Base-by-base conservation (phyloP, 1,140 invertebrate species). In the Centruroides vittatus region DNA sequence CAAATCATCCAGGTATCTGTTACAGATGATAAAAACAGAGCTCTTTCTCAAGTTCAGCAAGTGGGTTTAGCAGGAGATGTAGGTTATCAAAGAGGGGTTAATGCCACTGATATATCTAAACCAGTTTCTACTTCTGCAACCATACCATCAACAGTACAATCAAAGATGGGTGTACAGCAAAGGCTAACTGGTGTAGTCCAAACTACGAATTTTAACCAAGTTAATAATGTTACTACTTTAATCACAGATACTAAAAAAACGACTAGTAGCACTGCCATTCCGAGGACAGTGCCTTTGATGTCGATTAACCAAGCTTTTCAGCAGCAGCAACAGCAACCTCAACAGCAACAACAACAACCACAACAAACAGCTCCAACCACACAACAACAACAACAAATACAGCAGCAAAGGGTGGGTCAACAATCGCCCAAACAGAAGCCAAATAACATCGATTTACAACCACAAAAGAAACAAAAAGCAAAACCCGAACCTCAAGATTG, bases 401-500 rank as follows among this genome's bases (percentile, higher is more conserved):
- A 66, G 55, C 57, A 59, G 11, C 8, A 51, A 36, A 53, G 23
- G 41, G 12, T 11, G 36, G 53, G 52, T 46, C 61, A 35, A 61
- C 23, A n/a, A 49, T 41, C 46, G n/a, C 36, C n/a, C 35, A 52
- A 56, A 57, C 49, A 58, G 36, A 62, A 60, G 46, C 47, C 34
- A 5, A 36, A 59, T 23, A 34, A 12, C 13, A 56, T 57, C 54
- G 35, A 55, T 12, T 55, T 55, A 36, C 61, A 63, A 57, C 35
- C 46, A 48, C 46, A 56, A 58, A 54, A 54, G 47, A 23, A 23
- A n/a, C 41, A 54, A 74, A 65, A 68, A 70, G 11, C 72, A 72
- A 52, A 71, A 11, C 71, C 72, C 9, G 52, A 74, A 70, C 4
- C 60, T 36, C 62, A 59, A 54, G 63, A 64, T 61, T 78, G 77